Evolutionary conservation across 2,113 vertebrate genomes (phyloP).

Genomic region (Spermophilus dauricus): DNA sequence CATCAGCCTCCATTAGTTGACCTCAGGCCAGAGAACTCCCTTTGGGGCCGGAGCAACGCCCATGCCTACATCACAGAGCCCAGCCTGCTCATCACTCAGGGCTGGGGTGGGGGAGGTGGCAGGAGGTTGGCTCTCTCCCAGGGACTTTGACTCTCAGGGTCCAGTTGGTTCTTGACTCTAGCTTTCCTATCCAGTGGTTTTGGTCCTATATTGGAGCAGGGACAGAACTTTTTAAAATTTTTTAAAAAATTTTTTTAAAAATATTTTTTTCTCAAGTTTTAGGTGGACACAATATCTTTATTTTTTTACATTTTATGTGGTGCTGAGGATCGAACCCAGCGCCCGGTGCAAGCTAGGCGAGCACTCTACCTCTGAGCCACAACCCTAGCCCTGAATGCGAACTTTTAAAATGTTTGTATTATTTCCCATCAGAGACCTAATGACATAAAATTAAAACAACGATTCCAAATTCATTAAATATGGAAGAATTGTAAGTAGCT

Average conservation of each 20-base stretch:
- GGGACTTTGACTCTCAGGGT: neutral
- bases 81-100: constrained; percentile 52
- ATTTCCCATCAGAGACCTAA: neutral
- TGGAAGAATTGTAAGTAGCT: neutral
- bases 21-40: neutral
- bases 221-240: neutral
- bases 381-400: neutral
- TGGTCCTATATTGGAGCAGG: neutral
- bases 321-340: too few species aligned
- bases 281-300: too few species aligned
- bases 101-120: neutral
- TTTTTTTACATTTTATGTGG: too few species aligned
- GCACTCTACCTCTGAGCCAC: too few species aligned
- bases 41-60: neutral
- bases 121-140: neutral
- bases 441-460: neutral
- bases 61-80: constrained; percentile 28
- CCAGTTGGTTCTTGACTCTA: neutral
- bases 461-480: neutral
- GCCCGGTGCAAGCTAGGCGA: too few species aligned
- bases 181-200: neutral
- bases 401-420: neutral
- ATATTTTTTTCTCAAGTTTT: too few species aligned
- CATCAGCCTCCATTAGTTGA: too few species aligned
- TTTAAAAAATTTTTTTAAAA: too few species aligned